Conservation (phyloP, 2,888 invertebrate genomes). For the Xylocampa areola region DNA sequence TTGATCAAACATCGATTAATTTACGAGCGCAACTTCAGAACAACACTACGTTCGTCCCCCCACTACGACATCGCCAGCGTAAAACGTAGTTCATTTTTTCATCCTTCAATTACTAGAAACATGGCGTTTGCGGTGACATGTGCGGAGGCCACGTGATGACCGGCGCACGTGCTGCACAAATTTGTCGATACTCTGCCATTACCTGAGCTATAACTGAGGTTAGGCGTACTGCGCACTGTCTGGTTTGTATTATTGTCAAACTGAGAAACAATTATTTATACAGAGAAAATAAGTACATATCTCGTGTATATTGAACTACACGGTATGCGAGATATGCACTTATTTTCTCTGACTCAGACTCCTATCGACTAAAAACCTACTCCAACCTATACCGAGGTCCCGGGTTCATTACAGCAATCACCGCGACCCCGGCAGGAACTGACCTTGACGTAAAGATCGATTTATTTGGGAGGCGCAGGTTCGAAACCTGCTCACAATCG, state of each 20-base stretch:
- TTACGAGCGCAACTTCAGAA: too few relatives aligned
- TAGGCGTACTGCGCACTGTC: conserved; percentile 32
- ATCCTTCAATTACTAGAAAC: conserved; percentile 64
- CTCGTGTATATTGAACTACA: neutral
- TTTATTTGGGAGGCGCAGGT: too few relatives aligned
- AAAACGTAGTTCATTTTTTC: conserved; percentile 53
- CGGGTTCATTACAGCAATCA: too few relatives aligned
- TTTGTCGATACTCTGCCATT: conserved; percentile 62
- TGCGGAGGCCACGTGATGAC: conserved; percentile 65
- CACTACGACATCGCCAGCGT: conserved; percentile 27
- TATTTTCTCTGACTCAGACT: too few relatives aligned
- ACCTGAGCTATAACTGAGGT: conserved; percentile 43
- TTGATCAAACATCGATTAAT: too few relatives aligned
- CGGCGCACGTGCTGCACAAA: conserved; percentile 64
- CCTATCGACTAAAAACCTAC: too few relatives aligned
- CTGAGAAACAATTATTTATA: conserved; percentile 32
- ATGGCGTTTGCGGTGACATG: conserved; percentile 63
- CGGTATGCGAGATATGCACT: too few relatives aligned
- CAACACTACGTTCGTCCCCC: too few relatives aligned
- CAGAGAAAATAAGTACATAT: neutral
- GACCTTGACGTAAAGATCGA: too few relatives aligned
- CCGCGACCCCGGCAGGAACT: too few relatives aligned
- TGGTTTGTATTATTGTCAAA: conserved; percentile 10
- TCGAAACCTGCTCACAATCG: too few relatives aligned
- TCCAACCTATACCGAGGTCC: too few relatives aligned